These are phyloP conservation scores for Drosophila mayaguana DNA, from an alignment of 2,888 invertebrate species.

Conservation along the genomic window DNA sequence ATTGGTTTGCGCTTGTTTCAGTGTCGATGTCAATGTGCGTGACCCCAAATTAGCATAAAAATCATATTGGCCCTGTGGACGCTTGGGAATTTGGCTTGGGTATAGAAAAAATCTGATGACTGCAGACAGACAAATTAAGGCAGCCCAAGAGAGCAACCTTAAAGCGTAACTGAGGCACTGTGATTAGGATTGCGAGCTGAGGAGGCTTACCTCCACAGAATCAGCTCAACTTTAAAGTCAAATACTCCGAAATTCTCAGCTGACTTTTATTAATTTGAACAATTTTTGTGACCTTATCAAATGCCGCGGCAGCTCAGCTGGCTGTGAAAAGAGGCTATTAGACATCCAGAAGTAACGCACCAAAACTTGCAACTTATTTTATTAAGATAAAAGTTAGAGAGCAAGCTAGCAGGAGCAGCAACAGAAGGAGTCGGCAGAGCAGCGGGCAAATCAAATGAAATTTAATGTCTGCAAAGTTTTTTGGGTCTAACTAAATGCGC, in stretches of 20 bases:
- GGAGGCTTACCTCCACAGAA: not conserved
- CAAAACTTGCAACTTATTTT: slow-evolving; percentile 79
- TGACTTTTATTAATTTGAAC: not conserved
- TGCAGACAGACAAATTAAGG: slow-evolving; percentile 6
- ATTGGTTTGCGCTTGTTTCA: slow-evolving; percentile 31
- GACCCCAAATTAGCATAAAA: slow-evolving; percentile 81
- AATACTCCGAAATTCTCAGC: too few relatives aligned
- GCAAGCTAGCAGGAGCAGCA: slow-evolving; percentile 18
- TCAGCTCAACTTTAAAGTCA: not conserved
- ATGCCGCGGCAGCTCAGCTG: slow-evolving; percentile 26
- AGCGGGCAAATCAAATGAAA: slow-evolving; percentile 71
- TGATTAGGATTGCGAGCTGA: not conserved
- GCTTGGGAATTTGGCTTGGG: slow-evolving; percentile 11
- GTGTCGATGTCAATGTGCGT: slow-evolving; percentile 67
- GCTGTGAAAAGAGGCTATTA: slow-evolving; percentile 30
- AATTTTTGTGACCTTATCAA: not conserved
- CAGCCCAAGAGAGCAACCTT: slow-evolving; percentile 7
- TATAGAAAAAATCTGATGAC: slow-evolving; percentile 19
- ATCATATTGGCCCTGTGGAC: slow-evolving; percentile 74
- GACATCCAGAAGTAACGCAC: slow-evolving; percentile 38
- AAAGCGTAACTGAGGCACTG: slow-evolving; percentile 19
- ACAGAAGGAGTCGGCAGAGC: not conserved
- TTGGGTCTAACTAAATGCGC: slow-evolving; percentile 56
- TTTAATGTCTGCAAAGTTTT: slow-evolving; percentile 80
- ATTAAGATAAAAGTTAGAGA: slow-evolving; percentile 78